phyloP scores from a whole-genome alignment of 2,113 vertebrate species.

The Bos taurus region DNA sequence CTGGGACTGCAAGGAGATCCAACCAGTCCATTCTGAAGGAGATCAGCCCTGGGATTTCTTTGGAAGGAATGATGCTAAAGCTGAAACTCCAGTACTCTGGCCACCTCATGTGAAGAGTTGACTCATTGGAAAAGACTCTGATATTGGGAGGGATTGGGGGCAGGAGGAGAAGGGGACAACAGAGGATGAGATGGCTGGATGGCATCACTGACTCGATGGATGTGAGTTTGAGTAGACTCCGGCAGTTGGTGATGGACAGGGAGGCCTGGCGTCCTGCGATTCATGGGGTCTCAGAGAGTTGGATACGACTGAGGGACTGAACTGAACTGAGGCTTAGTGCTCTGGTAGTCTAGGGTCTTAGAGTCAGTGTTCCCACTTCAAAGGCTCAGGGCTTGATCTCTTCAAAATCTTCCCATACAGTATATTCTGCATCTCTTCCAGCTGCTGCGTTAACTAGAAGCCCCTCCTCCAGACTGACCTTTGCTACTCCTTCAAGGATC shows the following conservation, averaged over 20 bases:
- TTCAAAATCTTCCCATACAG: background rate
- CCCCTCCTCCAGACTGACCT: background rate
- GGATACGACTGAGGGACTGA: rapidly evolving
- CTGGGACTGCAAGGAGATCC: too few relatives aligned
- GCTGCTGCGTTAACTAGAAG: background rate
- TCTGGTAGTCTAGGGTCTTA: background rate
- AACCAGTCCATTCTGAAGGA: too few relatives aligned
- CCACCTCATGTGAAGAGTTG: rapidly evolving
- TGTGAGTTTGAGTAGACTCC: too few relatives aligned
- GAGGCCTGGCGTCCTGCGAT: rapidly evolving
- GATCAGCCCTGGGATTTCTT: too few relatives aligned
- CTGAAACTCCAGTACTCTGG: too few relatives aligned
- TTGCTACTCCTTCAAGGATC: background rate
- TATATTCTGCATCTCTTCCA: background rate
- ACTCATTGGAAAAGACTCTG: too few relatives aligned
- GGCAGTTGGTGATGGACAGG: too few relatives aligned
- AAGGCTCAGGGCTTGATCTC: background rate
- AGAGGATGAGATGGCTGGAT: too few relatives aligned
- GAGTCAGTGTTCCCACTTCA: background rate
- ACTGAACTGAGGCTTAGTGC: background rate
- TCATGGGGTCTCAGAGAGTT: rapidly evolving
- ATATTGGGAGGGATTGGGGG: too few relatives aligned
- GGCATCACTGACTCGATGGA: too few relatives aligned
- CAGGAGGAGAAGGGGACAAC: too few relatives aligned
- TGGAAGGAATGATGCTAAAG: too few relatives aligned